These are phyloP conservation scores for Cuniculus paca DNA, from an alignment of 2,797 vertebrate species.

Conservation along the genomic window DNA sequence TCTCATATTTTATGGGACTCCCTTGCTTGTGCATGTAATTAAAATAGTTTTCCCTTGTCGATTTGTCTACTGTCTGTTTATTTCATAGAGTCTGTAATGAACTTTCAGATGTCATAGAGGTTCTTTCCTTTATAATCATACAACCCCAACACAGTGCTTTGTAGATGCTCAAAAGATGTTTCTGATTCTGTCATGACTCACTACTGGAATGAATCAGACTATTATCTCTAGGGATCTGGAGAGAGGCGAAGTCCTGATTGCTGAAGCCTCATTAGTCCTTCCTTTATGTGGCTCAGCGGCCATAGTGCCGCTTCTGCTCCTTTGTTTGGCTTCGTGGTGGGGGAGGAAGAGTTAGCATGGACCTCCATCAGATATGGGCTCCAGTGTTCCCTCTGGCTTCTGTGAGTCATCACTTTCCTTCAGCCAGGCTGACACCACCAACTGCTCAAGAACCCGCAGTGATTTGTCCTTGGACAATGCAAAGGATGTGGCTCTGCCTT, in stretches of 20 bases:
- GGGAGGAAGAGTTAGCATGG: not conserved
- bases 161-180: not conserved
- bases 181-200: rapidly evolving
- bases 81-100: not conserved
- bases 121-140: not conserved
- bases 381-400: not conserved
- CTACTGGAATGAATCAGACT: not conserved
- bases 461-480: slow-evolving; percentile 18
- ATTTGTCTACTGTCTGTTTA: not conserved
- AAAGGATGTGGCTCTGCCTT: slow-evolving; percentile 58
- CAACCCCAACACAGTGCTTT: not conserved
- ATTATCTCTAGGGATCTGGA: not conserved
- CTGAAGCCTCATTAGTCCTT: not conserved
- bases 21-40: no score
- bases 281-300: not conserved
- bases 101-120: not conserved
- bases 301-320: not conserved
- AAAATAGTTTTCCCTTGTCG: not conserved
- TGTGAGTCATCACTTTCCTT: not conserved
- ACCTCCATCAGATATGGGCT: not conserved
- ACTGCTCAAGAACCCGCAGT: not conserved
- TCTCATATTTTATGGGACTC: not conserved
- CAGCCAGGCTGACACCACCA: not conserved
- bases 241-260: not conserved
- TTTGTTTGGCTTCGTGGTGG: not conserved